Conservation (phyloP, 2,797 vertebrate genomes). For the Onychomys arenicola region DNA sequence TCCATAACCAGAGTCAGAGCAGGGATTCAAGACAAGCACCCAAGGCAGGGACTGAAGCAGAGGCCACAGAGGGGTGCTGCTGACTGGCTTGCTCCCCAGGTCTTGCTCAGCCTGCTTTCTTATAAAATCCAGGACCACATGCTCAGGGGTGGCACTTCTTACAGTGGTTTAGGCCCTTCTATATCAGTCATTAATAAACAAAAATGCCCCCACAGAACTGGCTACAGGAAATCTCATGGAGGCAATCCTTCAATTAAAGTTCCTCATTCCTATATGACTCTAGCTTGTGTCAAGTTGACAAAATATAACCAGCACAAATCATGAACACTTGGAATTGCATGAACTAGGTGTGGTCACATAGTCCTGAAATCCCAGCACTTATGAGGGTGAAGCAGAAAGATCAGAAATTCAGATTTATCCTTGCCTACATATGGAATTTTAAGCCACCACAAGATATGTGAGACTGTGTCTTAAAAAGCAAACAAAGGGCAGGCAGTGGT, state of each 20-base stretch:
- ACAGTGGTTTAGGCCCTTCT: not conserved
- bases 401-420: not conserved
- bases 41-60: not conserved
- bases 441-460: not conserved
- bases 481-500: too few relatives aligned
- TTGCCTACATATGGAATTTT: not conserved
- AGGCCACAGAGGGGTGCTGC: too few relatives aligned
- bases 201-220: not conserved
- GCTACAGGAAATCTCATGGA: not conserved
- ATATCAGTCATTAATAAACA: not conserved
- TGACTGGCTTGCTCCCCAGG: not conserved
- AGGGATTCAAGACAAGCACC: not conserved
- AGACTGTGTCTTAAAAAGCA: not conserved
- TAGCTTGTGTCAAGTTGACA: too few relatives aligned
- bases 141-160: not conserved
- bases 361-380: not conserved
- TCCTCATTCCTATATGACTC: not conserved
- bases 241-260: not conserved
- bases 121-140: not conserved
- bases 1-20: not conserved
- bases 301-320: not conserved
- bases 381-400: not conserved
- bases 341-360: not conserved
- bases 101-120: not conserved
- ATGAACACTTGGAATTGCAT: not conserved